A percentile compares a stretch with the other conserved stretches of the same genome.
phyloP scores from a whole-genome alignment of 2,888 invertebrate species.

The Dryocosmus kuriphilus region DNA sequence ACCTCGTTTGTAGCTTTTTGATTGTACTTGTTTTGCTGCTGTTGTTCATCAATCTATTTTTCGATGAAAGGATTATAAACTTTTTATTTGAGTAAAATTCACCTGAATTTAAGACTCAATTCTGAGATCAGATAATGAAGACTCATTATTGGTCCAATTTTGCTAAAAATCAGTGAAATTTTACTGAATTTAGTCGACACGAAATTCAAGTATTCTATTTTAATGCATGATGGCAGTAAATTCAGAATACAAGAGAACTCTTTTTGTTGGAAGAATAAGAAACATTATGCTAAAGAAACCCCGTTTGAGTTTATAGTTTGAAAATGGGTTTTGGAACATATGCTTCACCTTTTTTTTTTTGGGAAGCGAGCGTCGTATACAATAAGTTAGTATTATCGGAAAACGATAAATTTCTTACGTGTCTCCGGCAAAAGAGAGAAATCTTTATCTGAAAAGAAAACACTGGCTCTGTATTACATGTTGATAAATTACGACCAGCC shows the following conservation, averaged over 20 bases:
- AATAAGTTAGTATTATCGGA: conserved; percentile 41
- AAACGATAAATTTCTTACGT: conserved; percentile 46
- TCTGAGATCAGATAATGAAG: no score
- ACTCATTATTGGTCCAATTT: no score
- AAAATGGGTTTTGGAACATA: neutral
- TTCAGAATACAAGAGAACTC: neutral
- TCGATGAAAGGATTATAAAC: no score
- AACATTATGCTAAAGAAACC: neutral
- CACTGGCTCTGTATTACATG: neutral
- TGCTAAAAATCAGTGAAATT: no score
- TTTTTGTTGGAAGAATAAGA: neutral
- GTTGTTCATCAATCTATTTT: no score
- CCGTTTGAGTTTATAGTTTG: neutral
- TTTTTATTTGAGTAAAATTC: no score
- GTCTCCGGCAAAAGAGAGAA: conserved; percentile 22
- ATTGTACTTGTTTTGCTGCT: no score
- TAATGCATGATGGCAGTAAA: no score
- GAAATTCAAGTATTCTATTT: no score
- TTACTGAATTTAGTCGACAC: no score
- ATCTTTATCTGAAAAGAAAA: conserved; percentile 16
- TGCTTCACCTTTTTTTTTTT: conserved; percentile 23
- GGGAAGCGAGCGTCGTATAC: neutral
- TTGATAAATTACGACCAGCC: neutral
- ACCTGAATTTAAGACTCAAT: no score
- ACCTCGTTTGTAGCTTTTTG: no score